Conservation (phyloP, 2,113 vertebrate species). For the Genyomyrus donnyi region DNA sequence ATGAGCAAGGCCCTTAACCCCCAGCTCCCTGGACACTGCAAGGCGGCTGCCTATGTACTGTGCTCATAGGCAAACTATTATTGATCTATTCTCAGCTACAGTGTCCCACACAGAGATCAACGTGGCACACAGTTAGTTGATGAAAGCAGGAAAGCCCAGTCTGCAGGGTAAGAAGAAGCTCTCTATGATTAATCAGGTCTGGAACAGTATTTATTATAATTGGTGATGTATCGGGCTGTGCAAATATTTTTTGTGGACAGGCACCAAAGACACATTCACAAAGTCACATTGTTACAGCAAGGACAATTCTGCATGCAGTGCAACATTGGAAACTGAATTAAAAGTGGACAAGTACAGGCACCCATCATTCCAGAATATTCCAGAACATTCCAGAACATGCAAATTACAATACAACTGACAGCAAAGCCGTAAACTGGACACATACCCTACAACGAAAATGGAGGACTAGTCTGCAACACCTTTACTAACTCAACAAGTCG, state of each 20-base stretch:
- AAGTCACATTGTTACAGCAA: no score
- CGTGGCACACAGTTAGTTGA: neutral
- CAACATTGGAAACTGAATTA: no score
- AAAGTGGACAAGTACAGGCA: no score
- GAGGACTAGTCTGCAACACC: no score
- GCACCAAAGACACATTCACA: no score
- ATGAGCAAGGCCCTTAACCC: neutral
- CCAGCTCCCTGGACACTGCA: neutral
- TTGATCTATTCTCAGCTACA: neutral
- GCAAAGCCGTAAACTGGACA: no score
- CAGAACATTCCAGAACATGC: no score
- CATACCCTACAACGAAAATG: no score
- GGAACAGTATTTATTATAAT: neutral
- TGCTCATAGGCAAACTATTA: neutral
- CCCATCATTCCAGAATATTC: no score
- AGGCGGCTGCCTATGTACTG: neutral
- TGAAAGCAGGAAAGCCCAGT: neutral
- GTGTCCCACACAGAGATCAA: neutral
- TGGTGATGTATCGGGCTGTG: neutral
- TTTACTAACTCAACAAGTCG: no score
- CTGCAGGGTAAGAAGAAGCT: neutral
- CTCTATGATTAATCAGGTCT: neutral
- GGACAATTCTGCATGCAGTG: no score
- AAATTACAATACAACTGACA: no score
- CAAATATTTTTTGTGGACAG: neutral